phyloP scores from a whole-genome alignment of 1,140 invertebrate species.

The Hetaerina americana region DNA sequence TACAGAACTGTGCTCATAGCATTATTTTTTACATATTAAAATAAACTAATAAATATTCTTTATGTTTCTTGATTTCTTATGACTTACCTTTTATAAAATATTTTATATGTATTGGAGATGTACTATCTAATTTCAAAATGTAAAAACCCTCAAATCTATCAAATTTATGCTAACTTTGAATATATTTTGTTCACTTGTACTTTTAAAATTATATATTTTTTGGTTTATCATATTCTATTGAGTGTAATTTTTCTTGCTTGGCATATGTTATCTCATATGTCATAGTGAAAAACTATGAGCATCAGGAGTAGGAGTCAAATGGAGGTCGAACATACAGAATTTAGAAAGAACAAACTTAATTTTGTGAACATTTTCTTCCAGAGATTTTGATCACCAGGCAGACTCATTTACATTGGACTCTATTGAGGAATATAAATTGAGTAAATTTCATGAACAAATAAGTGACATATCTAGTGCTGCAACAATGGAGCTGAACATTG shows the following conservation, averaged over 20 bases:
- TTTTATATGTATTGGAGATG: no score
- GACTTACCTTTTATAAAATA: no score
- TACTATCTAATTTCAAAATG: no score
- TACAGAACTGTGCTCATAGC: no score
- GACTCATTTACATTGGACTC: conserved; percentile 62
- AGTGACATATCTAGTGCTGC: conserved; percentile 68
- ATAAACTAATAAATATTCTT: no score
- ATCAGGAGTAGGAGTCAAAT: conserved; percentile 21
- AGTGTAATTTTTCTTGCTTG: conserved; percentile 1
- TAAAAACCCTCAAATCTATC: no score
- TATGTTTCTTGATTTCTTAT: no score
- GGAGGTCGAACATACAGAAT: neutral
- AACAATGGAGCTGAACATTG: conserved; percentile 71
- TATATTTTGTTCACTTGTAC: no score
- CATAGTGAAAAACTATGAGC: neutral
- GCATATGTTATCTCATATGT: neutral
- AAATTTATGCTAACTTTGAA: no score
- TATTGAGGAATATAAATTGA: conserved; percentile 64
- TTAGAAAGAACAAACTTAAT: neutral
- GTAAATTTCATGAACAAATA: conserved; percentile 63
- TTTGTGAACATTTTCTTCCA: conserved; percentile 18
- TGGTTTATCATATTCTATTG: neutral
- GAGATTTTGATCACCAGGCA: conserved; percentile 61
- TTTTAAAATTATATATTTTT: neutral
- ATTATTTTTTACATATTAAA: no score